Conservation (phyloP, 2,113 vertebrate genomes). For the Ictidomys tridecemlineatus region DNA sequence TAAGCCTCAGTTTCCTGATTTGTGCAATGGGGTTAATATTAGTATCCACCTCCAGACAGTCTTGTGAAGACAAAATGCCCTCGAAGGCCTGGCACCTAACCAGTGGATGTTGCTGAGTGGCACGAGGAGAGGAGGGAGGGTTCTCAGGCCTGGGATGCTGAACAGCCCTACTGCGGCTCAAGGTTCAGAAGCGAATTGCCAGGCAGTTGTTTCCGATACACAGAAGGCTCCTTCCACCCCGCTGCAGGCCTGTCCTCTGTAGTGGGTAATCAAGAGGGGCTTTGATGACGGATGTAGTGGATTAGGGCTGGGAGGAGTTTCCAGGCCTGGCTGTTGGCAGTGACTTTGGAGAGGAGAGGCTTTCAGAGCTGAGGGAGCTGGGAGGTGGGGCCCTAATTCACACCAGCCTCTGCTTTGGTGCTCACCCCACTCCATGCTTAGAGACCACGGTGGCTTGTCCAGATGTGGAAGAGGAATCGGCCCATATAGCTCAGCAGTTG, state of each 20-base stretch:
- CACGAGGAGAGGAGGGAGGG: background rate
- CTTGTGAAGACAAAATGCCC: background rate
- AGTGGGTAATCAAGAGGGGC: constrained; percentile 58
- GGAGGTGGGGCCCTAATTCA: constrained; percentile 31
- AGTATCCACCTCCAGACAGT: background rate
- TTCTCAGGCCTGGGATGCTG: background rate
- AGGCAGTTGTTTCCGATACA: constrained; percentile 58
- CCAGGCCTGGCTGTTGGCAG: constrained; percentile 40
- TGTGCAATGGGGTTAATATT: background rate
- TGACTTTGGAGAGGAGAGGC: constrained; percentile 41
- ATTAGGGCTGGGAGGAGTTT: constrained; percentile 62
- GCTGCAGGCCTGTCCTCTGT: constrained; percentile 13
- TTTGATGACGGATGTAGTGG: constrained; percentile 55
- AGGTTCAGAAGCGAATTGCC: constrained; percentile 19
- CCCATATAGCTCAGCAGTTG: background rate
- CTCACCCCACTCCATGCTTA: background rate
- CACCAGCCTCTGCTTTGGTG: constrained; percentile 32
- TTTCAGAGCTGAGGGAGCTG: background rate
- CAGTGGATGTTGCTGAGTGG: background rate
- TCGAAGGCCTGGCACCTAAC: background rate
- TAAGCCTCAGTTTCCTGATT: constrained; percentile 43
- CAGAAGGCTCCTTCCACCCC: background rate
- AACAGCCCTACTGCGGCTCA: background rate
- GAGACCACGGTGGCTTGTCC: background rate
- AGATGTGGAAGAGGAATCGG: constrained; percentile 5